phyloP scores from a whole-genome alignment of 1,140 invertebrate genomes.

The Halictus rubicundus region DNA sequence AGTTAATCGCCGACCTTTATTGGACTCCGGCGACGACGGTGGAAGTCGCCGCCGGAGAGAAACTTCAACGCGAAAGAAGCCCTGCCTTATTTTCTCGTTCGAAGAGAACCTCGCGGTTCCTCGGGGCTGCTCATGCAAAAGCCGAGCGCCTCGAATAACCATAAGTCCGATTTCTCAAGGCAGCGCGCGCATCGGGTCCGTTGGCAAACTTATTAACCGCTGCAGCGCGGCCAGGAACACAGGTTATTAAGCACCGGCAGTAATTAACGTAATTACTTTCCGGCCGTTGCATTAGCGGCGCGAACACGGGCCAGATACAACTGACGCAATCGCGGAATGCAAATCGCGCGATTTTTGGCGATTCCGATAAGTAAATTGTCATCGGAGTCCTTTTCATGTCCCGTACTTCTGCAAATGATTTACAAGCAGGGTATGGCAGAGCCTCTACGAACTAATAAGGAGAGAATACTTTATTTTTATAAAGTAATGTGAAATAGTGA shows the following conservation, averaged over 20 bases:
- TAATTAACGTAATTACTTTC: constrained; percentile 65
- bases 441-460: too few species aligned
- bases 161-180: constrained; percentile 45
- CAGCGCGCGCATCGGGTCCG: constrained; percentile 8
- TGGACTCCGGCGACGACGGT: not conserved
- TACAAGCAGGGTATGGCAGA: too few species aligned
- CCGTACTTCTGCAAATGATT: too few species aligned
- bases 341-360: constrained; percentile 12
- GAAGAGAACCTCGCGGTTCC: not conserved
- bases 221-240: constrained; percentile 20
- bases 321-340: constrained; percentile 21
- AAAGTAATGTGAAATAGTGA: too few species aligned
- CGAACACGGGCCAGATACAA: not conserved
- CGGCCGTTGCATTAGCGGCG: constrained; percentile 41
- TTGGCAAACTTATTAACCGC: constrained; percentile 51
- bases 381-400: not conserved
- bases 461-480: too few species aligned
- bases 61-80: not conserved
- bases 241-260: constrained; percentile 49
- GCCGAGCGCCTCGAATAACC: constrained; percentile 18
- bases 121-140: not conserved
- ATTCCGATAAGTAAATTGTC: constrained; percentile 10
- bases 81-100: not conserved
- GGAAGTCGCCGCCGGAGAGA: not conserved
- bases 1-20: not conserved